Base-by-base conservation (phyloP, 2,113 vertebrate genomes). In the Chitala chitala region DNA sequence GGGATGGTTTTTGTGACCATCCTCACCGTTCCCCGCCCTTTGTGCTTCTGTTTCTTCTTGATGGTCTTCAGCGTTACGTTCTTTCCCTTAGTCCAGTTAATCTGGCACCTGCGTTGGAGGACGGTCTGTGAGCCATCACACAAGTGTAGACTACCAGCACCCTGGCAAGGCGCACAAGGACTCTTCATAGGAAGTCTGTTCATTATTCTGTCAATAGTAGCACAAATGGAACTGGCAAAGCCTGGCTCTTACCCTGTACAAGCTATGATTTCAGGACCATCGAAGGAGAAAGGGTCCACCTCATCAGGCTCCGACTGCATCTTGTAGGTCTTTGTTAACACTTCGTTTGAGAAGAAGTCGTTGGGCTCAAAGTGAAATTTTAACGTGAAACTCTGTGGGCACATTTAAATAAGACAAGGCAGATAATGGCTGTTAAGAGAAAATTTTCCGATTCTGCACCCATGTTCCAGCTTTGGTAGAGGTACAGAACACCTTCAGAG, bases 31-130 rank as follows among this genome's bases (percentile, higher is more conserved):
- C 97, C 97, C 0, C 96, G 95, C 9, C 97, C 96, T 94, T 98
- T 98, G 88, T 99, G 97, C 83, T 99, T 99, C 86, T 99, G 96
- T 77, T 99, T 99, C 92, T 99, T 99, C 85, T 98, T 98, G 85
- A 99, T 98, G 3, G 96, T 98, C 92, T 98, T 98, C 89, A 99
- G 87, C 76, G 98, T 99, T 84, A 99, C 95, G 72, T 99, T 98
- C 82, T 98, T 98, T 76, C 98, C 95, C 87, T 99, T 99, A 36
- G 94, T 97, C 96, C 97, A 99, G 79, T 98, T 95, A 81, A 99
- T 96, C 36, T 91, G 90, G 86, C 96, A 98, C 71, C 97, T 99
- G 79, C 66, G 81, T 74, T 82, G 51, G 55, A 55, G 13, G 38
- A 50, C 0, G 31, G 44, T 48, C 22, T 8, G 65, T 1, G 13